Percentiles rank a stretch among this genome's conserved stretches.
Evolutionary conservation across 2,113 vertebrate genomes (phyloP).

Genomic region (Pteruthius melanotis): DNA sequence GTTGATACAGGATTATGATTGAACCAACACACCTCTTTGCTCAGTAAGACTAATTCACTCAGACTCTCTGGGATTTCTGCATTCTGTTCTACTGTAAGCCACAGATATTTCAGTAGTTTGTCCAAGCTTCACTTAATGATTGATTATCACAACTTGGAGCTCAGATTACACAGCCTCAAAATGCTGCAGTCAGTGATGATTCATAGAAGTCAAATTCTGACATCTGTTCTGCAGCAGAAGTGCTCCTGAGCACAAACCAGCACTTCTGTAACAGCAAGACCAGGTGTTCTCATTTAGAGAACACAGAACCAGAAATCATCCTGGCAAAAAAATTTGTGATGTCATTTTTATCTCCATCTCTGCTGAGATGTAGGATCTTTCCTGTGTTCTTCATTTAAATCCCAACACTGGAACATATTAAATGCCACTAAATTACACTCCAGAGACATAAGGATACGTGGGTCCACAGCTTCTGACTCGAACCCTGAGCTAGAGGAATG

Average conservation of each 20-base stretch:
- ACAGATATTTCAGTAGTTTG: neutral
- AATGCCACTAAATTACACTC: neutral
- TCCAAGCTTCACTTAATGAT: neutral
- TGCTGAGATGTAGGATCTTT: neutral
- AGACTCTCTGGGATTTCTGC: neutral
- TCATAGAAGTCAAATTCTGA: neutral
- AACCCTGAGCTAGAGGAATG: neutral
- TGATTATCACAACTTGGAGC: neutral
- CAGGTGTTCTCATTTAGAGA: neutral
- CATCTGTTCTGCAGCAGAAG: neutral
- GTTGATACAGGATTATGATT: neutral
- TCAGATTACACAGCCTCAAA: neutral
- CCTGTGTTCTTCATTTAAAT: neutral
- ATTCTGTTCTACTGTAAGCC: neutral
- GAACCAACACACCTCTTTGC: neutral
- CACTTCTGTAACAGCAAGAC: neutral
- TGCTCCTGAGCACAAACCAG: neutral
- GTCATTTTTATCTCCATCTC: neutral
- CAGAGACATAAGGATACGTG: neutral
- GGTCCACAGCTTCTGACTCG: neutral
- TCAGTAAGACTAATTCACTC: neutral
- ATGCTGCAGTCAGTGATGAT: neutral
- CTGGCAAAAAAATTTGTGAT: neutral
- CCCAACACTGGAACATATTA: neutral
- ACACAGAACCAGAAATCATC: neutral